Evolutionary conservation across 2,888 invertebrate genomes (phyloP).

Genomic region (Timema cristinae): DNA sequence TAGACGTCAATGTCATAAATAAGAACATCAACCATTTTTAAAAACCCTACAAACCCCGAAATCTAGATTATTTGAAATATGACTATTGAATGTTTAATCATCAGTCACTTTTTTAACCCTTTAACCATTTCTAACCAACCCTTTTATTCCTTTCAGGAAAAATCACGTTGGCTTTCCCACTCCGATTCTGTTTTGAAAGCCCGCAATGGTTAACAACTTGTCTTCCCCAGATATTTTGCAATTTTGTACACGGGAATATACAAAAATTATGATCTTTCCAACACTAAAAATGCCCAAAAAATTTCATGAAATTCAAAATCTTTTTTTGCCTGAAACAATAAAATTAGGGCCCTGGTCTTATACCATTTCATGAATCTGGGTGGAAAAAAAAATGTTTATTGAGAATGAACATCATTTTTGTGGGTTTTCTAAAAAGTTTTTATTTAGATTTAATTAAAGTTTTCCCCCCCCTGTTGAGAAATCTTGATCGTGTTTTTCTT

Average conservation of each 20-base stretch:
- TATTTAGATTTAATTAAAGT: not conserved
- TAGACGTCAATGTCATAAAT: not conserved
- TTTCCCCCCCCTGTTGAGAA: not conserved
- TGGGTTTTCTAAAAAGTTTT: not conserved
- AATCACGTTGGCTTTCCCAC: constrained; percentile 9
- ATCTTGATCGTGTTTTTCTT: not conserved
- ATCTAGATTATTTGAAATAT: not conserved
- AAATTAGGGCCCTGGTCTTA: not conserved
- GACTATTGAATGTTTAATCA: not conserved
- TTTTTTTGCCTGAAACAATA: not conserved
- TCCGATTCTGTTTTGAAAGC: constrained; percentile 9
- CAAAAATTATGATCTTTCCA: not conserved
- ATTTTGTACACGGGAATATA: constrained; percentile 15
- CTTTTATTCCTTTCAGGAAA: not conserved
- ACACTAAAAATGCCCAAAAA: constrained; percentile 4
- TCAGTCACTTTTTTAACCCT: not conserved
- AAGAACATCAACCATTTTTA: not conserved
- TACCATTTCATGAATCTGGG: not conserved
- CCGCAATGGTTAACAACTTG: not conserved
- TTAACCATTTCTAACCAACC: not conserved
- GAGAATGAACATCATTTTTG: not conserved
- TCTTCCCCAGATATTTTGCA: constrained; percentile 7
- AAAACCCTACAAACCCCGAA: not conserved
- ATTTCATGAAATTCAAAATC: constrained; percentile 12
- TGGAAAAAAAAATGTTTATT: not conserved